These are phyloP conservation scores for Embiotoca jacksoni DNA, from an alignment of 2,113 vertebrate genomes.

Conservation along the genomic window DNA sequence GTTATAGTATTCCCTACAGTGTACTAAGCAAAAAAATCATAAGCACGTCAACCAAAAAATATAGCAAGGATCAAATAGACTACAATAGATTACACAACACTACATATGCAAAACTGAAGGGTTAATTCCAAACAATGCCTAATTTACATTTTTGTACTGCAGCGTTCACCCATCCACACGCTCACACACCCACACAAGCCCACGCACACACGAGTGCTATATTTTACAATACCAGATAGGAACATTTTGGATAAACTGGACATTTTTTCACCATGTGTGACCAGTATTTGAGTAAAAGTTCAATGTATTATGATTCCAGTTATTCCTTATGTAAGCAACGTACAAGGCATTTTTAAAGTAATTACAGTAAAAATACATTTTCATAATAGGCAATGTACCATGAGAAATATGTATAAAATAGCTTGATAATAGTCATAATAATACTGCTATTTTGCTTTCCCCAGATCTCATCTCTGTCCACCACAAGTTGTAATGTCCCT, in stretches of 20 bases:
- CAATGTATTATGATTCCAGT: constrained; percentile 60
- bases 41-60: constrained; percentile 67
- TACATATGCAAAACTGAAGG: constrained; percentile 75
- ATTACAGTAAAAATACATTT: constrained; percentile 81
- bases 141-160: constrained; percentile 76
- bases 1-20: constrained; percentile 68
- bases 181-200: constrained; percentile 25
- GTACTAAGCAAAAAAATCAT: constrained; percentile 70
- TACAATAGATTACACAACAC: constrained; percentile 80
- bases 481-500: constrained; percentile 71
- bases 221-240: constrained; percentile 66
- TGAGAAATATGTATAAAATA: constrained; percentile 84
- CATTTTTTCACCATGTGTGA: constrained; percentile 42
- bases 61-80: constrained; percentile 75
- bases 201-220: constrained; percentile 39
- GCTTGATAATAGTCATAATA: constrained; percentile 74
- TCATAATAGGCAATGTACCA: constrained; percentile 77
- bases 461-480: constrained; percentile 63
- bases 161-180: constrained; percentile 22
- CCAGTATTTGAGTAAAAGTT: constrained; percentile 47
- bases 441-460: constrained; percentile 63
- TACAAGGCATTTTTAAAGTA: constrained; percentile 77
- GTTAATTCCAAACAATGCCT: constrained; percentile 68
- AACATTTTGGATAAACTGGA: constrained; percentile 64
- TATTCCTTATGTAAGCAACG: constrained; percentile 64